phyloP scores from a whole-genome alignment of 2,888 invertebrate genomes.

The Mechanitis mazaeus region DNA sequence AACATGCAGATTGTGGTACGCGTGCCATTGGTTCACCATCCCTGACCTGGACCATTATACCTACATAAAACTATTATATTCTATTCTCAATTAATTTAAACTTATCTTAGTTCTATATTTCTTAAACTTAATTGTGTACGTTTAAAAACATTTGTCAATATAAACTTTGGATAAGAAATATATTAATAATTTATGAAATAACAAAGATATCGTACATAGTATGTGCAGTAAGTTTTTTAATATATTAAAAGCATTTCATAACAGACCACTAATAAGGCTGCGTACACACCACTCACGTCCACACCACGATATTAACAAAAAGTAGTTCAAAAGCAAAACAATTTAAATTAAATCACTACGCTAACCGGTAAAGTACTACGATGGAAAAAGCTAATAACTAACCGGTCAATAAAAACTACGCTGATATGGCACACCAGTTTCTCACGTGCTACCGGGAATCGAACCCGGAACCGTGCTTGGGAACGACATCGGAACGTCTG shows the following conservation, averaged over 20 bases:
- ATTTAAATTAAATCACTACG: conserved; percentile 31
- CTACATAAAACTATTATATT: background rate
- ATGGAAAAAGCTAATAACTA: conserved; percentile 31
- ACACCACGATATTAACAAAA: conserved; percentile 3
- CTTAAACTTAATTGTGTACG: too few species aligned
- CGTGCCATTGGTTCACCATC: too few species aligned
- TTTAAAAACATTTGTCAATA: too few species aligned
- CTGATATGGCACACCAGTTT: conserved; percentile 64
- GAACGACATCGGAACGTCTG: conserved; percentile 52
- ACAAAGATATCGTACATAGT: background rate
- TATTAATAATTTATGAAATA: conserved; percentile 8
- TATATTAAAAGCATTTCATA: conserved; percentile 1
- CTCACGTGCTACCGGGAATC: conserved; percentile 72
- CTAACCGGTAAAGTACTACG: conserved; percentile 28
- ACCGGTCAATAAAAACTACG: conserved; percentile 38
- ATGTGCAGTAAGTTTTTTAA: background rate
- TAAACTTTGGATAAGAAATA: background rate
- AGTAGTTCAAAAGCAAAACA: conserved; percentile 19
- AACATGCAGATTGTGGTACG: too few species aligned
- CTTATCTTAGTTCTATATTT: too few species aligned
- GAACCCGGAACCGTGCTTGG: conserved; percentile 68
- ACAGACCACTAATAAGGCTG: background rate
- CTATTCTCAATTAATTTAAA: background rate
- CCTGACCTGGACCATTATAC: too few species aligned
- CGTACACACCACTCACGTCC: background rate